Conservation (phyloP, 2,113 vertebrate genomes). For the Corynorhinus townsendii region DNA sequence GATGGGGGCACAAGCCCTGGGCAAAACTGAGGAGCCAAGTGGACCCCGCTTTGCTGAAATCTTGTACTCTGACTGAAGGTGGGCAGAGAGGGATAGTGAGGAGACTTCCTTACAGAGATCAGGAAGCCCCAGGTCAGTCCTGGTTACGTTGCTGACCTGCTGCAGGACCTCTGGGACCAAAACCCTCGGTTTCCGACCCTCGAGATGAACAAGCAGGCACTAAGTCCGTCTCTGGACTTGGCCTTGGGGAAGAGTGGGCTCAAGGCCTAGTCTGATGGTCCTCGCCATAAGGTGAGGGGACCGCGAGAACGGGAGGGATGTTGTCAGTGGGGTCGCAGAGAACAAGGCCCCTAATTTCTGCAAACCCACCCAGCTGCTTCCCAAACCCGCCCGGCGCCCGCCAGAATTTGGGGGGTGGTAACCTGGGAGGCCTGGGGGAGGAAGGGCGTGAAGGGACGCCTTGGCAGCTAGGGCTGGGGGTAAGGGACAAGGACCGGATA, state of each 20-base stretch:
- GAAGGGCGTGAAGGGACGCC: background rate
- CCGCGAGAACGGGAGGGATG: background rate
- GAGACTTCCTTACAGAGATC: background rate
- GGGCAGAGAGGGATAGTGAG: background rate
- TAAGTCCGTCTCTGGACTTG: background rate
- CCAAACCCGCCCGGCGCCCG: background rate
- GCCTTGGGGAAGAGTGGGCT: background rate
- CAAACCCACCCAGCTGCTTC: background rate
- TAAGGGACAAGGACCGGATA: background rate
- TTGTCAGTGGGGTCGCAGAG: background rate
- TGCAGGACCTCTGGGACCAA: background rate
- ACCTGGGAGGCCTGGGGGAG: background rate
- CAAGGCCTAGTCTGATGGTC: constrained; percentile 15
- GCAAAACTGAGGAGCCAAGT: background rate
- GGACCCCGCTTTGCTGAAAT: background rate
- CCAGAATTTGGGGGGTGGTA: background rate
- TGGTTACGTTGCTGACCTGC: background rate
- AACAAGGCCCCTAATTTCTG: background rate
- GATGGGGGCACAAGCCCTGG: background rate
- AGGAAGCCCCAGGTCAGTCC: background rate
- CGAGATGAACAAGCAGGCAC: background rate
- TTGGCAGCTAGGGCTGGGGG: background rate
- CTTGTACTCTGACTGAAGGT: background rate
- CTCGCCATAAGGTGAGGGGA: background rate
- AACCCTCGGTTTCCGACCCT: background rate